These are phyloP conservation scores for Cynopterus brachyotis DNA, from an alignment of 2,113 vertebrate species.

Conservation along the genomic window DNA sequence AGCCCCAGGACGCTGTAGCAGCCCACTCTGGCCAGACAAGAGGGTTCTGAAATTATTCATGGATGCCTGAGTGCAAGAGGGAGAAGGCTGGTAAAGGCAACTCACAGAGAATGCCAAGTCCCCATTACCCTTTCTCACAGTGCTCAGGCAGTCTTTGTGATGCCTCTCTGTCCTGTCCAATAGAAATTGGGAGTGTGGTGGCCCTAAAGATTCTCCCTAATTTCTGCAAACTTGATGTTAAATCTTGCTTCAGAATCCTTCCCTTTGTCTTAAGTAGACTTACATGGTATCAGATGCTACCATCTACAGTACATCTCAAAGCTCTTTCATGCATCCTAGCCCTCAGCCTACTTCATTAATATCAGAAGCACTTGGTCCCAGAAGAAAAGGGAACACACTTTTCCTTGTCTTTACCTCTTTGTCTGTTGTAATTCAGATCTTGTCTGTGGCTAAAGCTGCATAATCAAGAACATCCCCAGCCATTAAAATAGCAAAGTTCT, in stretches of 20 bases:
- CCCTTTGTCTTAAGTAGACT: background rate
- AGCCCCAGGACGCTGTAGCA: too few species aligned
- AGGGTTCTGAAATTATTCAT: background rate
- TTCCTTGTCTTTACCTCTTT: background rate
- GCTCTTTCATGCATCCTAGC: background rate
- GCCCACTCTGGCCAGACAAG: background rate
- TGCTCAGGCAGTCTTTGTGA: background rate
- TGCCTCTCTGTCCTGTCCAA: background rate
- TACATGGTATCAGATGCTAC: fast-evolving
- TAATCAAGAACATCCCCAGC: background rate
- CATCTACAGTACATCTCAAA: background rate
- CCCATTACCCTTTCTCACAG: fast-evolving
- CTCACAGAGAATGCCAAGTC: background rate
- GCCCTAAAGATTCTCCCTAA: background rate
- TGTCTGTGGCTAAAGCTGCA: background rate
- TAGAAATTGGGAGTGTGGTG: background rate
- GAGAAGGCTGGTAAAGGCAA: background rate
- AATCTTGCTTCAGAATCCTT: background rate
- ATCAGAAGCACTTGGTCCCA: background rate
- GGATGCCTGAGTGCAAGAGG: background rate
- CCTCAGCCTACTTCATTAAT: background rate
- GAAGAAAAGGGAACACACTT: background rate
- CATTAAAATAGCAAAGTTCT: background rate
- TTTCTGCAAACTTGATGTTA: background rate
- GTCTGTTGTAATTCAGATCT: background rate